phyloP scores from a whole-genome alignment of 2,888 invertebrate species.

The Tortrix viridana region DNA sequence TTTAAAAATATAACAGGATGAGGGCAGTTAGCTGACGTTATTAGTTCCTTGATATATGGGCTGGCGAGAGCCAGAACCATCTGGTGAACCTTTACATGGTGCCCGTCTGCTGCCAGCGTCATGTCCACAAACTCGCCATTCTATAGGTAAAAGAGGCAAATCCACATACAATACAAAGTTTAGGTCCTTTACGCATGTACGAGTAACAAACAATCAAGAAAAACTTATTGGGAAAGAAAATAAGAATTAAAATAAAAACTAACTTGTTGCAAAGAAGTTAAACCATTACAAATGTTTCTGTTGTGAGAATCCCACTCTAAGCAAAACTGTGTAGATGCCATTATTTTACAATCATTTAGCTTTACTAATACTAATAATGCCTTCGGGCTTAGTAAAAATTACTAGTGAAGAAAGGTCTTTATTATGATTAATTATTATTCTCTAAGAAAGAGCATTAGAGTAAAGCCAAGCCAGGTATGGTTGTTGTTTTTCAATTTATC shows the following conservation, averaged over 20 bases:
- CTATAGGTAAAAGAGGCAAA: conserved; percentile 49
- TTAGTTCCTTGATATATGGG: conserved; percentile 73
- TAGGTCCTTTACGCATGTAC: neutral
- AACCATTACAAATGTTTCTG: conserved; percentile 61
- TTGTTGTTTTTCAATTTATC: too few species aligned
- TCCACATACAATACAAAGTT: too few species aligned
- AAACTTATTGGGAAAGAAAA: neutral
- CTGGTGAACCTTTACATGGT: conserved; percentile 76
- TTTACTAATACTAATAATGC: too few species aligned
- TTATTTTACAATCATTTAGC: conserved; percentile 35
- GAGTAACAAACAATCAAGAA: neutral
- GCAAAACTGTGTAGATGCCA: conserved; percentile 61
- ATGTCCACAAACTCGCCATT: conserved; percentile 79
- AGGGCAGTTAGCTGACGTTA: conserved; percentile 65
- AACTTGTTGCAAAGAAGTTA: conserved; percentile 68
- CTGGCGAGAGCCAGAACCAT: conserved; percentile 75
- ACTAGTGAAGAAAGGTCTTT: too few species aligned
- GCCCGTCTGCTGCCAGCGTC: conserved; percentile 78
- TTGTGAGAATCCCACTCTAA: conserved; percentile 65
- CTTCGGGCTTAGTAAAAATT: too few species aligned
- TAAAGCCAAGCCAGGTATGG: too few species aligned
- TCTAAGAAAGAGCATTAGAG: too few species aligned
- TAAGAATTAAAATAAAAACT: conserved; percentile 8
- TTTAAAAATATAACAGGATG: conserved; percentile 78
- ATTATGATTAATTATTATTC: too few species aligned